Evolutionary conservation across 1,140 invertebrate genomes (phyloP), one percentile per base, ranked within the genome.

Genomic region (Lepidurus packardi): DNA sequence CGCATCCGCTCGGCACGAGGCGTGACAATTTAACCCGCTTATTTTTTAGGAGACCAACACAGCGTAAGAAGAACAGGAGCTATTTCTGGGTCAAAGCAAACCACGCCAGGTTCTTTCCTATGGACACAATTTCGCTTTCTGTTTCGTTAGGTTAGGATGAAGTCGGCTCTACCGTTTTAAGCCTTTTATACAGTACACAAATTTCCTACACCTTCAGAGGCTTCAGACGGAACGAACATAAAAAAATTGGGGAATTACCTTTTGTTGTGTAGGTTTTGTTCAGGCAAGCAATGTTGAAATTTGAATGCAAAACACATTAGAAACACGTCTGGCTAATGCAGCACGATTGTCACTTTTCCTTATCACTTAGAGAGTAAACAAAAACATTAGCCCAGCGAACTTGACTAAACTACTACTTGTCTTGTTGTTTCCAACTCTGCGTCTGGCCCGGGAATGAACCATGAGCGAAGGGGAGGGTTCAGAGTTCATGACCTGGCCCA

Each of bases 401-500:
- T 16, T 65, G 8, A 65, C 53, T 65, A 65, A 65, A 65, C 53
- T 65, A 65, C 53, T 9, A 9, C 16, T 65, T 65, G 6, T 65
- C 53, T 65, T 65, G 53, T 47, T 47, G 45, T 65, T 65, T 65
- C 53, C 53, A 65, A 65, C 16, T 65, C 53, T 21, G 53, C 53
- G 53, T 65, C 53, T 65, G 53, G 53, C 53, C 53, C 53, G 53
- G 21, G 53, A 65, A 65, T 65, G 53, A 21, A n/a, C 53, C 53
- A 65, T 16, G 53, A 65, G 53, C 21, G 53, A 65, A 65, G 53
- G 53, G 53, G 53, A 65, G 53, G 53, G 53, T 65, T 65, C 53
- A 65, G 53, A 65, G 53, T 65, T 65, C 53, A 65, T 65, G 53
- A 65, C 53, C 53, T 65, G 53, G 8, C 53, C 53, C 53, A 65